phyloP scores from a whole-genome alignment of 2,888 invertebrate genomes.

The Sthenelais limicola region DNA sequence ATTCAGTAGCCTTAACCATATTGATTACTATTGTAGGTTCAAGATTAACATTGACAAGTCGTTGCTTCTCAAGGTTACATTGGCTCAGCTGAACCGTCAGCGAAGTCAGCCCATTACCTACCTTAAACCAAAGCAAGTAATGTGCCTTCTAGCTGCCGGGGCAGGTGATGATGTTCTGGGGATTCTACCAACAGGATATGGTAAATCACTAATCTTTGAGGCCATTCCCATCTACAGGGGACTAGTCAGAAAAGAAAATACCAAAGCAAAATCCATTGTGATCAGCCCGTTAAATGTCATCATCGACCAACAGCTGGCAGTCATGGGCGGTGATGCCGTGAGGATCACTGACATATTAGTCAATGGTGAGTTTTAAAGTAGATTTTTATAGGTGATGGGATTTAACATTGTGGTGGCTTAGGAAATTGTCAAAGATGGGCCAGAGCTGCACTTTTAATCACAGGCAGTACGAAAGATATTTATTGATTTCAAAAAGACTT shows the following conservation, averaged over 20 bases:
- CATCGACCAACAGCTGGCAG: background rate
- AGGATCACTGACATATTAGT: no score
- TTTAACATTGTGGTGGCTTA: no score
- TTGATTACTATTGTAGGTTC: no score
- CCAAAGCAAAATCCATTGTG: background rate
- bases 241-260: background rate
- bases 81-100: no score
- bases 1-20: no score
- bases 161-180: background rate
- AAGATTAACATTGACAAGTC: no score
- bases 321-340: no score
- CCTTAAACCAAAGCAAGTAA: background rate
- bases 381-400: no score
- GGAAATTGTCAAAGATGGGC: background rate
- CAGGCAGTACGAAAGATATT: background rate
- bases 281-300: background rate
- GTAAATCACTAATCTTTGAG: slow-evolving; percentile 2
- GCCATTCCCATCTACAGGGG: background rate
- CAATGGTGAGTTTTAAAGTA: no score
- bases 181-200: slow-evolving; percentile 3
- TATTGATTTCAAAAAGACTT: no score
- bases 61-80: no score
- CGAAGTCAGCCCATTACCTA: background rate
- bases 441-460: background rate
- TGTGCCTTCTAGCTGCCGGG: background rate